Conservation (phyloP, 2,113 vertebrate species). For the Dipodomys spectabilis region DNA sequence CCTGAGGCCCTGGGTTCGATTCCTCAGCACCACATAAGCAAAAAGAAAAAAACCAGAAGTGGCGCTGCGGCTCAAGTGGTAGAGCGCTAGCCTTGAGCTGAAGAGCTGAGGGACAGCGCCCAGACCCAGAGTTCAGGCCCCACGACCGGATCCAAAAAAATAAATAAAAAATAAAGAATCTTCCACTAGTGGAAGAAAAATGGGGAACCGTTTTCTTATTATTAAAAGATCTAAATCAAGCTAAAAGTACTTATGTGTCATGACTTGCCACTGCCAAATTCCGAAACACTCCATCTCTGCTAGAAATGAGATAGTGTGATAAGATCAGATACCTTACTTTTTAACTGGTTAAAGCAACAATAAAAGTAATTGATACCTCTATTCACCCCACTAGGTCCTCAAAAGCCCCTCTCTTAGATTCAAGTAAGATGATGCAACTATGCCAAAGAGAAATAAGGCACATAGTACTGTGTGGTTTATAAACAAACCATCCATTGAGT, state of each 20-base stretch:
- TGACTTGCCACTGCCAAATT: background rate
- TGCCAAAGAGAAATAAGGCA: background rate
- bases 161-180: conserved; percentile 48
- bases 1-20: no score
- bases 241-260: background rate
- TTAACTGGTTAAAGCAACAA: conserved; percentile 15
- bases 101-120: no score
- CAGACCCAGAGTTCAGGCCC: background rate
- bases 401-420: background rate
- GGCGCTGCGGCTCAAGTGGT: no score
- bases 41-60: no score
- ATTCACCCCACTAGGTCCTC: background rate
- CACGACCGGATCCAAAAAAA: no score
- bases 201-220: conserved; percentile 49
- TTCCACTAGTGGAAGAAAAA: background rate
- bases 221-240: conserved; percentile 52
- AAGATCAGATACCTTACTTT: background rate
- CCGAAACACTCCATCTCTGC: background rate
- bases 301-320: conserved; percentile 32
- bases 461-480: background rate
- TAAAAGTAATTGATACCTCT: background rate
- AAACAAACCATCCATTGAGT: background rate
- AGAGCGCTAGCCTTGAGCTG: no score
- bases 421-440: background rate
- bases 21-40: no score